Conservation (phyloP, 2,113 vertebrate species). For the Tretioscincus oriximinensis region DNA sequence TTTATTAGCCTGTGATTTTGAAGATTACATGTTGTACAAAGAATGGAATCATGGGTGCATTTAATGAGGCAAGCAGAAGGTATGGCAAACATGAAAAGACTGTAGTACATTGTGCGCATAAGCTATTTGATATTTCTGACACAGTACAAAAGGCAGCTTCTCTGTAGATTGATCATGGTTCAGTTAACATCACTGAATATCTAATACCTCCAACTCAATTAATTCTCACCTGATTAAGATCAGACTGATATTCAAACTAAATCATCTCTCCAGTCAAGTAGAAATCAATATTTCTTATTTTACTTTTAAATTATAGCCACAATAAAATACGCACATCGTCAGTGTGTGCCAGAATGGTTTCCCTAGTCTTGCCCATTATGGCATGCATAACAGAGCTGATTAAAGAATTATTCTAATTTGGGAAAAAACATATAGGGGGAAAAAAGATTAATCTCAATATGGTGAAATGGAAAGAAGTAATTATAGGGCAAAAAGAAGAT, state of each 20-base stretch:
- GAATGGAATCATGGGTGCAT: slow-evolving; percentile 64
- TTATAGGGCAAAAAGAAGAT: slow-evolving; percentile 78
- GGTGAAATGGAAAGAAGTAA: slow-evolving; percentile 74
- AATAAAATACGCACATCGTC: slow-evolving; percentile 74
- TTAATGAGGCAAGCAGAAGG: slow-evolving; percentile 74
- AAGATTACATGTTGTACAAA: slow-evolving; percentile 62
- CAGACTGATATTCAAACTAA: slow-evolving; percentile 88
- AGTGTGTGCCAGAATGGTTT: slow-evolving; percentile 72
- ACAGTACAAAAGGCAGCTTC: slow-evolving; percentile 79
- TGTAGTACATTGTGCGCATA: slow-evolving; percentile 57
- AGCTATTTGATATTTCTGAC: slow-evolving; percentile 78
- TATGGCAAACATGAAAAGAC: slow-evolving; percentile 70
- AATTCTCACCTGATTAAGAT: slow-evolving; percentile 89
- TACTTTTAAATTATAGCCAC: slow-evolving; percentile 94
- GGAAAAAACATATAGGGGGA: slow-evolving; percentile 72
- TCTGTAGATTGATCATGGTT: slow-evolving; percentile 84
- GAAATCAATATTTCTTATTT: slow-evolving; percentile 91
- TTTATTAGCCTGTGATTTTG: slow-evolving; percentile 72
- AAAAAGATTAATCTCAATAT: slow-evolving; percentile 78
- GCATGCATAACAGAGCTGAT: slow-evolving; percentile 79
- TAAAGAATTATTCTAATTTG: slow-evolving; percentile 84
- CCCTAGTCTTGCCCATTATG: slow-evolving; percentile 73
- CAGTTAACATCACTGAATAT: slow-evolving; percentile 89
- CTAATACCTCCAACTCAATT: slow-evolving; percentile 91
- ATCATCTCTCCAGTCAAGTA: slow-evolving; percentile 90